phyloP scores from a whole-genome alignment of 2,888 invertebrate genomes.

The Tipula helvola region DNA sequence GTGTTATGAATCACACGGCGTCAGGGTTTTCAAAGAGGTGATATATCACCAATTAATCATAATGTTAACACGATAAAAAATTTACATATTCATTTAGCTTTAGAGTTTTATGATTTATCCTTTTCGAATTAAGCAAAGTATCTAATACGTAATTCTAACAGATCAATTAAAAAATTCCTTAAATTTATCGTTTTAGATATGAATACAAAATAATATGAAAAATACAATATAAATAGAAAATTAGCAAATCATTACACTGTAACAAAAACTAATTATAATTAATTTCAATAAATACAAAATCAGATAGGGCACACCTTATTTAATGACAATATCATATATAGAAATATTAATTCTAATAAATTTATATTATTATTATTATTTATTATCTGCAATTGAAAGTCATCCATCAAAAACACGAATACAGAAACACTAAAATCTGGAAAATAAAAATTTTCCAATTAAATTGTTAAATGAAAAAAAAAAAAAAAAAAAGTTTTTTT shows the following conservation, averaged over 20 bases:
- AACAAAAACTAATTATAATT: neutral
- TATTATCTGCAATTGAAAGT: neutral
- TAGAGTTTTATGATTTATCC: neutral
- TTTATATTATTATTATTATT: neutral
- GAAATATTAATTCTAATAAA: conserved; percentile 4
- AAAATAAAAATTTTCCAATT: neutral
- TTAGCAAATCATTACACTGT: neutral
- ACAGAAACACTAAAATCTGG: neutral
- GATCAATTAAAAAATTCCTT: neutral
- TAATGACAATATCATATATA: neutral
- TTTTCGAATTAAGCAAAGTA: neutral
- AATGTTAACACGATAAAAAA: neutral
- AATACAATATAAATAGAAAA: neutral
- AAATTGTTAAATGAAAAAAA: neutral
- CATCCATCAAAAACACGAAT: neutral
- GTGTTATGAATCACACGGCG: neutral
- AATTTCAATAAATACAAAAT: neutral
- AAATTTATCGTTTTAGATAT: neutral
- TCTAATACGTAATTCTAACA: too few species aligned
- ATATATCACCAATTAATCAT: neutral
- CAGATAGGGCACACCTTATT: neutral
- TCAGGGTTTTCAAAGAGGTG: neutral
- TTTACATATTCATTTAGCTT: neutral
- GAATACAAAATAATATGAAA: neutral
- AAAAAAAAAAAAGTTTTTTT: neutral